phyloP scores from a whole-genome alignment of 2,888 invertebrate genomes.

The Tolmerus cingulatus region DNA sequence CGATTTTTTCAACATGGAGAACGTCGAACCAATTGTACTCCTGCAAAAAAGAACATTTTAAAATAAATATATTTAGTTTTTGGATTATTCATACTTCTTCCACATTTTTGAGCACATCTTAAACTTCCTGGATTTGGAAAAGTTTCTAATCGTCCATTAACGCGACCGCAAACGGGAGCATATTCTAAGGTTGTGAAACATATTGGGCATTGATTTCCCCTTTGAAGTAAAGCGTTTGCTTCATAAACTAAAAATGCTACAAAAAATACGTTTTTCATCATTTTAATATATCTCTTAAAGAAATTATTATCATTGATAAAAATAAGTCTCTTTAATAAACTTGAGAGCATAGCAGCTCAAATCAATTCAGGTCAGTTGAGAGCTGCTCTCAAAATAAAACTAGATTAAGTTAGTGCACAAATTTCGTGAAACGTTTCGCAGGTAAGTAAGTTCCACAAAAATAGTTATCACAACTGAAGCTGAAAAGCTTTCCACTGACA shows the following conservation, averaged over 20 bases:
- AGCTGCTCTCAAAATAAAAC: too few relatives aligned
- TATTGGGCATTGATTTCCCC: not conserved
- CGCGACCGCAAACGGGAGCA: not conserved
- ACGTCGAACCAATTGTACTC: not conserved
- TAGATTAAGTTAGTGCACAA: too few relatives aligned
- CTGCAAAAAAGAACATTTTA: not conserved
- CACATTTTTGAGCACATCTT: not conserved
- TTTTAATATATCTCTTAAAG: too few relatives aligned
- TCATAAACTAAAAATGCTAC: not conserved
- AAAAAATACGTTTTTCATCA: not conserved
- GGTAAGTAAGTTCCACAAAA: too few relatives aligned
- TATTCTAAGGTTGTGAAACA: not conserved
- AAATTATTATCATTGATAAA: too few relatives aligned
- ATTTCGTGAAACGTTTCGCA: too few relatives aligned
- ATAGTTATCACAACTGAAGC: too few relatives aligned
- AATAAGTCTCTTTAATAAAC: too few relatives aligned
- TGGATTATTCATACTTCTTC: not conserved
- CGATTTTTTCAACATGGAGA: not conserved
- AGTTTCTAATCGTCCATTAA: not conserved
- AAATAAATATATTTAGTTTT: not conserved
- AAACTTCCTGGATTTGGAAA: not conserved
- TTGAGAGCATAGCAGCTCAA: too few relatives aligned
- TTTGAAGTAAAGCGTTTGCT: not conserved
- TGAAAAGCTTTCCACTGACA: too few relatives aligned
- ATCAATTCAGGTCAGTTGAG: too few relatives aligned